Evolutionary conservation across 2,888 invertebrate species (phyloP).

Genomic region (Pterostichus madidus): DNA sequence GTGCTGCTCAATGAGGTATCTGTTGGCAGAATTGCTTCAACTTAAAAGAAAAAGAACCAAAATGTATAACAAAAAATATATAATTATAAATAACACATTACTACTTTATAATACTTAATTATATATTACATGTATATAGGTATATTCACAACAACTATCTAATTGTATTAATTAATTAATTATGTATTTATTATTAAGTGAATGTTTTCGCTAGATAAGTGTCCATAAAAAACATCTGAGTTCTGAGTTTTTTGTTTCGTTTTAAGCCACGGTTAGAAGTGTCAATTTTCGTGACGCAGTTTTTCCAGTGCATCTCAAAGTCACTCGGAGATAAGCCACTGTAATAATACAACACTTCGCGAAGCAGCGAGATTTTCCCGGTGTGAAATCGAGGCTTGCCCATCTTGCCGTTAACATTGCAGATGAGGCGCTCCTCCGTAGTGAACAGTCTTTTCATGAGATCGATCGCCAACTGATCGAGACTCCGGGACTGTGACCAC

Average conservation of each 20-base stretch:
- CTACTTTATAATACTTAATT: conserved; percentile 59
- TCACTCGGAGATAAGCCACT: conserved; percentile 75
- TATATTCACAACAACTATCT: conserved; percentile 42
- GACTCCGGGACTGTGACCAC: conserved; percentile 76
- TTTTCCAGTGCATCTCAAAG: conserved; percentile 78
- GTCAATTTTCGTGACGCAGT: conserved; percentile 77
- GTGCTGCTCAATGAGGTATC: conserved; percentile 45
- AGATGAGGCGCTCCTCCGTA: conserved; percentile 76
- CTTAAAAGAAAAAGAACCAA: conserved; percentile 55
- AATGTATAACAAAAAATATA: conserved; percentile 62
- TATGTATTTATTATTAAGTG: conserved; percentile 44
- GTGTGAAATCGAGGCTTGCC: conserved; percentile 77
- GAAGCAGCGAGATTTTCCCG: conserved; percentile 76
- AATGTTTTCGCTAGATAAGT: conserved; percentile 59
- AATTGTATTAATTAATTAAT: background rate
- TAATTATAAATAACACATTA: conserved; percentile 56
- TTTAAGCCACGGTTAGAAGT: conserved; percentile 77
- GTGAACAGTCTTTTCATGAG: conserved; percentile 77
- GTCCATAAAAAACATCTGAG: conserved; percentile 65
- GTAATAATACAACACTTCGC: conserved; percentile 76
- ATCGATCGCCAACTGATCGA: conserved; percentile 77
- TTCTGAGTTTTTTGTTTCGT: conserved; percentile 72
- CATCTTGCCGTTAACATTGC: conserved; percentile 78
- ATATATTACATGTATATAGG: conserved; percentile 12
- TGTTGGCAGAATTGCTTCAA: conserved; percentile 54